phyloP scores from a whole-genome alignment of 2,113 vertebrate species.

The Silurus meridionalis region DNA sequence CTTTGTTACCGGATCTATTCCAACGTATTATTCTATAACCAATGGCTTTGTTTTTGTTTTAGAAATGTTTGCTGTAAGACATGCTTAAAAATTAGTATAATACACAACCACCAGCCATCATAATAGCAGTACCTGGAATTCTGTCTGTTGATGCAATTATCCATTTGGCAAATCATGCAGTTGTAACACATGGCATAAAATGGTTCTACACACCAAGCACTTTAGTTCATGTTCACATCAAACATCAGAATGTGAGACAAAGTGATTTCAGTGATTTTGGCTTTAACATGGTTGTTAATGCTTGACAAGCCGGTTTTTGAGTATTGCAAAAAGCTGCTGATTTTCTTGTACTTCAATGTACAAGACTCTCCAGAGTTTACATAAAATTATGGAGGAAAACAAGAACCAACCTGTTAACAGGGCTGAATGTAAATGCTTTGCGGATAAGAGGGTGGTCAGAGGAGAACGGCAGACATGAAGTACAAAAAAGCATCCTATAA shows the following conservation, averaged over 20 bases:
- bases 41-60: slow-evolving; percentile 13
- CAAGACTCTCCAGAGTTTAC: not conserved
- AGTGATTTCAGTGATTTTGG: not conserved
- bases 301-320: not conserved
- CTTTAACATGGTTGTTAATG: not conserved
- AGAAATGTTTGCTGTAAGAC: slow-evolving; percentile 1
- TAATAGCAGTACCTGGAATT: not conserved
- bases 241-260: not conserved
- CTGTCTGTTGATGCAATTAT: not conserved
- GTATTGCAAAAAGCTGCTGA: not conserved
- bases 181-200: not conserved
- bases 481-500: not conserved
- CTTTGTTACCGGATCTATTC: not conserved
- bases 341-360: not conserved
- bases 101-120: not conserved
- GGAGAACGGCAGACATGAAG: not conserved
- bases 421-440: not conserved
- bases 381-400: not conserved
- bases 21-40: not conserved
- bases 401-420: not conserved
- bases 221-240: not conserved
- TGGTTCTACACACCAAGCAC: not conserved
- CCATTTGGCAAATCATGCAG: not conserved
- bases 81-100: not conserved
- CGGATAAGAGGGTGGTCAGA: not conserved